Percentiles rank a stretch among this genome's conserved stretches.
These are phyloP conservation scores for Morelia viridis DNA, from an alignment of 2,797 vertebrate species.

Conservation along the genomic window DNA sequence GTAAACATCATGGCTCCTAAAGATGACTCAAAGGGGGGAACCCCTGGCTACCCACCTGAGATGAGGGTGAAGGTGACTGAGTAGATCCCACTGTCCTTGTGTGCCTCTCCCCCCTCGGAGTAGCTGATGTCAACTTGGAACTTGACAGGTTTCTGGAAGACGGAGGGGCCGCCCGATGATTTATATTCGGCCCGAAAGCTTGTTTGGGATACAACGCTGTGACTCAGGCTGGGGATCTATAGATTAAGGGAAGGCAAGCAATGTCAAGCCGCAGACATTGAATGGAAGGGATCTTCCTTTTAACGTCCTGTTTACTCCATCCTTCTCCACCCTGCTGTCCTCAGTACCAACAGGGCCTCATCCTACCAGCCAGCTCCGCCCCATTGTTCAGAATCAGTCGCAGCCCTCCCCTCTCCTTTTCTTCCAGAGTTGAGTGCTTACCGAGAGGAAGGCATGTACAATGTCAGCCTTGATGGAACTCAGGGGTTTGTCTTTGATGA, in stretches of 20 bases:
- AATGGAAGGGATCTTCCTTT: not conserved
- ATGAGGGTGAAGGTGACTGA: conserved; percentile 93
- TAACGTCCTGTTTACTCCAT: not conserved
- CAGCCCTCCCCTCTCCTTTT: not conserved
- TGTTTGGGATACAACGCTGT: conserved; percentile 91
- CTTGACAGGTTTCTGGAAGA: conserved; percentile 92
- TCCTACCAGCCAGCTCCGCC: not conserved
- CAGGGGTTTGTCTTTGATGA: conserved; percentile 92
- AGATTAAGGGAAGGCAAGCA: not conserved
- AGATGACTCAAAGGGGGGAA: not conserved
- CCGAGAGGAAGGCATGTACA: conserved; percentile 91
- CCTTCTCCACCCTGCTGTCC: not conserved
- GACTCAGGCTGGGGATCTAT: conserved; percentile 91
- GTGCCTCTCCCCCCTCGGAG: conserved; percentile 80
- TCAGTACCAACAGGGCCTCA: too few species aligned
- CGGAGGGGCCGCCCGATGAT: conserved; percentile 86
- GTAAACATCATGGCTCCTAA: not conserved
- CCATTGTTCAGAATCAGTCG: too few species aligned
- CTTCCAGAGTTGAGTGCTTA: conserved; percentile 41
- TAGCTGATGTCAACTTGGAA: conserved; percentile 92
- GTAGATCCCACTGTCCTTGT: conserved; percentile 87
- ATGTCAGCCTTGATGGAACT: conserved; percentile 95
- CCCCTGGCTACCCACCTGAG: conserved; percentile 76
- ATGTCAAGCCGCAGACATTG: not conserved
- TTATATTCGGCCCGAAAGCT: conserved; percentile 92